phyloP scores from a whole-genome alignment of 2,113 vertebrate genomes.

The Arothron firmamentum region DNA sequence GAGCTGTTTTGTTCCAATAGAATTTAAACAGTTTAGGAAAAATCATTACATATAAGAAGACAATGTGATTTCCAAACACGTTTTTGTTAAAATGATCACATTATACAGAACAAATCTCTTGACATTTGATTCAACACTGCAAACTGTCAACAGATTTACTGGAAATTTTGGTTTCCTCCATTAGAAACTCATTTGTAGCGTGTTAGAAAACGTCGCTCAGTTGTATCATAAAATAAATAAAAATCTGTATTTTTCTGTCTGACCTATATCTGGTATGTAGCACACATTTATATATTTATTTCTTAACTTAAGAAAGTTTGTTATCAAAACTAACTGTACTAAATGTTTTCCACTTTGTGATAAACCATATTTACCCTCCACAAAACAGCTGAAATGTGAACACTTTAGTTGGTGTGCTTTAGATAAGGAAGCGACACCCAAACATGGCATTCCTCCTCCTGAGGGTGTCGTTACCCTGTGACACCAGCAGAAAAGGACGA shows the following conservation, averaged over 20 bases:
- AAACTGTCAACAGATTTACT: no score
- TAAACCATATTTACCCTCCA: constrained; percentile 18
- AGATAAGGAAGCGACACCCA: constrained; percentile 63
- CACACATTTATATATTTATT: constrained; percentile 3
- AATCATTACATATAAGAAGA: no score
- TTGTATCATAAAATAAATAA: constrained; percentile 16
- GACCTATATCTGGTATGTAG: constrained; percentile 2
- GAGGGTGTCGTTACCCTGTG: constrained; percentile 19
- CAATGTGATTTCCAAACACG: no score
- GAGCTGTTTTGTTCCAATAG: constrained; percentile 12
- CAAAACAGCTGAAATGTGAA: constrained; percentile 39
- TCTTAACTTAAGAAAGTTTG: constrained; percentile 23
- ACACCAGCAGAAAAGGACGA: constrained; percentile 27
- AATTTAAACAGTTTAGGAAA: constrained; percentile 1
- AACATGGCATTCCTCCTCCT: constrained; percentile 61
- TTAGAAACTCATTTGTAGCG: neutral
- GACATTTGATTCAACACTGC: no score
- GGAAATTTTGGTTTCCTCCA: no score
- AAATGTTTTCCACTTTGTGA: neutral
- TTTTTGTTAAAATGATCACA: no score
- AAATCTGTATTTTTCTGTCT: constrained; percentile 23
- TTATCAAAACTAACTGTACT: neutral
- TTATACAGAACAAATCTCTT: no score
- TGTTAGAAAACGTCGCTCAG: neutral
- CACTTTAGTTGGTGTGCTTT: constrained; percentile 53